Percentiles rank a stretch among this genome's conserved stretches.
Evolutionary conservation across 2,888 invertebrate species (phyloP).

Genomic region (Xestoiulus laeticollis): DNA sequence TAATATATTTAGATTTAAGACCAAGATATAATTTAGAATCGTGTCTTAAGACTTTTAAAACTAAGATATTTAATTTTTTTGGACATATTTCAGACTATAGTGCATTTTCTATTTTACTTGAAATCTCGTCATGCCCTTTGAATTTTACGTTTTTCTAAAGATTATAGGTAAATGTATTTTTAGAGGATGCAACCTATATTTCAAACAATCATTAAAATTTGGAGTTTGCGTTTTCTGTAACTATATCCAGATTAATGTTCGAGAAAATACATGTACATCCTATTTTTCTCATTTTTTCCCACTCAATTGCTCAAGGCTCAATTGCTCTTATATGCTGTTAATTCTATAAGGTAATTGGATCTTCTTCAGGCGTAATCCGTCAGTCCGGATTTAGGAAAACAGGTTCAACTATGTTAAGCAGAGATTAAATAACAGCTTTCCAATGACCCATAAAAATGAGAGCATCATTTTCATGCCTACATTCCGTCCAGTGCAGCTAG

Average conservation of each 20-base stretch:
- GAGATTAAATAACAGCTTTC: neutral
- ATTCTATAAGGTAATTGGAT: neutral
- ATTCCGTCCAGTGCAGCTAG: neutral
- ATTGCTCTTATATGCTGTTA: too few relatives aligned
- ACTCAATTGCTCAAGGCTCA: too few relatives aligned
- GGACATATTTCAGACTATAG: too few relatives aligned
- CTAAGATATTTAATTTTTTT: too few relatives aligned
- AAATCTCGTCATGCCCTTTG: too few relatives aligned
- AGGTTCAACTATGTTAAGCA: neutral
- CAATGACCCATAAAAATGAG: neutral
- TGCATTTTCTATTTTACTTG: too few relatives aligned
- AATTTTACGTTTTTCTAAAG: too few relatives aligned
- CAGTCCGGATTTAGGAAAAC: neutral
- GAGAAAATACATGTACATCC: neutral
- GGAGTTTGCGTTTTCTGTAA: neutral
- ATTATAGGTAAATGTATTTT: neutral
- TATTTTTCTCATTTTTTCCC: neutral
- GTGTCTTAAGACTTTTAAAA: too few relatives aligned
- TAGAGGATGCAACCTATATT: neutral
- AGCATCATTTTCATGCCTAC: neutral
- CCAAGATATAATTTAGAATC: too few relatives aligned
- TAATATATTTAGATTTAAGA: too few relatives aligned
- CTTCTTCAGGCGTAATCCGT: neutral
- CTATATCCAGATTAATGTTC: neutral
- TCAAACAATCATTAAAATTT: neutral